Evolutionary conservation across 2,888 invertebrate species (phyloP).

Genomic region (Nycteola revayana): DNA sequence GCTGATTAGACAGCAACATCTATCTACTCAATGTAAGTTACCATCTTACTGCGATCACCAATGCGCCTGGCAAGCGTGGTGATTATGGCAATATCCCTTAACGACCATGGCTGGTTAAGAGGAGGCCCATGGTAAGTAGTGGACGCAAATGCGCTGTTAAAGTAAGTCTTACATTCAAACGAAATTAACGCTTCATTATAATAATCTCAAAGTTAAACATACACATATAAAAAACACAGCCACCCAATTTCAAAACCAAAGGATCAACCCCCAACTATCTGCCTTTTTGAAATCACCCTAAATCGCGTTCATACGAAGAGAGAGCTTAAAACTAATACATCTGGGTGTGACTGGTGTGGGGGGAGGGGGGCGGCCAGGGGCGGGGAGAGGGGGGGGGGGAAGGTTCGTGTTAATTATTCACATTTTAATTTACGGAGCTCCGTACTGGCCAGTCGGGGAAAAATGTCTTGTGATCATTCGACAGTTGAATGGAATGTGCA

Average conservation of each 20-base stretch:
- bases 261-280: constrained; percentile 57
- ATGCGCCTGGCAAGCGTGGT: too few relatives aligned
- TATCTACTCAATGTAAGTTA: too few relatives aligned
- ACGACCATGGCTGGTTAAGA: too few relatives aligned
- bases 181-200: too few relatives aligned
- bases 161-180: too few relatives aligned
- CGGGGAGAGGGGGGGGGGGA: constrained; percentile 37
- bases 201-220: too few relatives aligned
- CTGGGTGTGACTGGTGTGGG: constrained; percentile 53
- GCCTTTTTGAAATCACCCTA: constrained; percentile 56
- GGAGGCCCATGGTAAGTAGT: too few relatives aligned
- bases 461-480: constrained; percentile 76
- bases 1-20: too few relatives aligned
- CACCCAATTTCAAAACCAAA: constrained; percentile 55
- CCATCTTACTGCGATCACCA: too few relatives aligned
- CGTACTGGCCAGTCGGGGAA: constrained; percentile 61
- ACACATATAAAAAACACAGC: too few relatives aligned
- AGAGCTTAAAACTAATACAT: constrained; percentile 80
- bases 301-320: constrained; percentile 68
- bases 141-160: too few relatives aligned
- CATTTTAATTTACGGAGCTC: constrained; percentile 79
- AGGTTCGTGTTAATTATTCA: constrained; percentile 77
- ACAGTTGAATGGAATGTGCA: constrained; percentile 40
- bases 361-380: constrained; percentile 32
- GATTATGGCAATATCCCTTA: too few relatives aligned